Evolutionary conservation across 2,113 vertebrate species (phyloP), one percentile per base, ranked within the genome.

Genomic region (Cinclus mexicanus): DNA sequence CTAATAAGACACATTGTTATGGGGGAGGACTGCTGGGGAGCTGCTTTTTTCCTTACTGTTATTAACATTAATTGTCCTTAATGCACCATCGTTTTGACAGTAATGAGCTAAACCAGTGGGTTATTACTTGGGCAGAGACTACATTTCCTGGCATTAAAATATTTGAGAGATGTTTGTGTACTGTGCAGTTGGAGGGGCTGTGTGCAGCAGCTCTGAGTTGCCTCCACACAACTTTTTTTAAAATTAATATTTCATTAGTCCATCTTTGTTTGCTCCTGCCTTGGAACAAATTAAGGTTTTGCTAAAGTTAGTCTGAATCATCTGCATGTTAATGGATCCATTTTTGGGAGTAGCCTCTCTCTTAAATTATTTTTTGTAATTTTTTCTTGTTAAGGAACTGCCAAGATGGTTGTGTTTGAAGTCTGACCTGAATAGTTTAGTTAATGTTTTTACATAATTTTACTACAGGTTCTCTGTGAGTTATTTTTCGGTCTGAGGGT

Each of bases 51-150:
- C 90, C 72, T 97, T 90, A 85, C 95, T 96, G 94, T 97, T 94
- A 97, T 98, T 98, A 97, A 80, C 94, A 96, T 98, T 98, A 98
- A 98, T 98, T 97, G 96, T 97, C 94, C 90, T 95, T 98, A 97
- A 98, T 98, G 97, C 90, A 96, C 91, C 90, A 89, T 95, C 87
- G 81, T 94, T 97, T 97, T 97, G 96, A 96, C 97, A 97, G 88
- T 97, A 97, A 98, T 98, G 96, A 97, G 95, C 97, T 97, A 90
- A 97, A 97, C 91, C 95, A 86, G 85, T 81, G 72, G 92, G 94
- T 92, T 96, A 95, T 97, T 98, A 95, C 79, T 96, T 89, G 26
- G 86, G 69, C 88, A 96, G 93, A 97, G 95, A 94, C 78, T 78
- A 59, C 94, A 96, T 97, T 98, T 98, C 96, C 97, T 97, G 95